Evolutionary conservation across 2,113 vertebrate genomes (phyloP), one percentile per base, ranked within the genome.

Genomic region (Pontoporia blainvillei): DNA sequence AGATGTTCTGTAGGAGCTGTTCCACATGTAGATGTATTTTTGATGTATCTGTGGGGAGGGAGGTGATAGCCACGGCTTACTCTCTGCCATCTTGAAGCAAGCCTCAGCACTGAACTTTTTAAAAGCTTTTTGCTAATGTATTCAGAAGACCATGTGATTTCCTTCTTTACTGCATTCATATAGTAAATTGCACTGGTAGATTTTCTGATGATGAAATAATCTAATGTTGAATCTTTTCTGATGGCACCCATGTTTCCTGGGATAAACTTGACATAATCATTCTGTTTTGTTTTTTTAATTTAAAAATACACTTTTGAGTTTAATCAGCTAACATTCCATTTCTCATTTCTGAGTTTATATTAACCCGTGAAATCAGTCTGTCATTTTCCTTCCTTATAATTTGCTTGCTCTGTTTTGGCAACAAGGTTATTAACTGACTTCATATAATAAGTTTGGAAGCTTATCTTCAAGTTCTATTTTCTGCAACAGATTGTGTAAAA

Each of bases 361-460:
- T 90, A 69, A 83, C 71, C 92, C 34, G 0, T 97, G 95, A 97
- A 97, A 97, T 96, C 76, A 5, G 34, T 85, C 72, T 96, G 96
- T 93, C 90, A 91, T 97, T 95, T 96, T 91, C 95, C 79, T 57
- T 44, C 23, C 34, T 93, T 89, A 52, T 86, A 93, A 97, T 96
- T 97, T 83, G 29, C n/a, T 96, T 89, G 25, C 57, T 91, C 76
- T 95, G 71, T 96, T 95, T 93, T 88, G 85, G n/a, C 73, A 82
- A n/a, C 59, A 71, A 89, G 82, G 87, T 64, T 95, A 95, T 96
- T 92, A 95, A 87, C 84, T 88, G n/a, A 94, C 76, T 91, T 94
- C 52, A 67, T 34, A 83, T 66, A 95, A 95, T 91, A 81, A 92
- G n/a, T 92, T 92, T 87, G 52, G 85, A 95, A 92, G 85, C 39